Percentiles rank a stretch among this genome's conserved stretches.
Evolutionary conservation across 2,888 invertebrate species (phyloP).

Genomic region (Lamproptera curius): DNA sequence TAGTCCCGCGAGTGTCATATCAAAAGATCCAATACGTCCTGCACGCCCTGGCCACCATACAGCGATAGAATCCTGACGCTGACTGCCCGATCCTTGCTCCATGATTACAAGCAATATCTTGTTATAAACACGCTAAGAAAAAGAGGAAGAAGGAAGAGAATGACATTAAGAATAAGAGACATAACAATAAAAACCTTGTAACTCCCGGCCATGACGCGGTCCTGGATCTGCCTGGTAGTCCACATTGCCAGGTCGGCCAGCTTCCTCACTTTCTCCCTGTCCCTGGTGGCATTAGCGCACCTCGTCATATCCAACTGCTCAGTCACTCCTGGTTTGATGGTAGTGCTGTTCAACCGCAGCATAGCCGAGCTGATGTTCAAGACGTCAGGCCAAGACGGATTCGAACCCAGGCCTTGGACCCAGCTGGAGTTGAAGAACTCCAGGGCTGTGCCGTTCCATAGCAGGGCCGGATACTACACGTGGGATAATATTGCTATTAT

Average conservation of each 20-base stretch:
- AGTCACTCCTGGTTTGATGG: background rate
- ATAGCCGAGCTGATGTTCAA: slow-evolving; percentile 21
- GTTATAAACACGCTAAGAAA: too few relatives aligned
- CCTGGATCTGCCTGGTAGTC: slow-evolving; percentile 51
- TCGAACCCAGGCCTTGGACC: background rate
- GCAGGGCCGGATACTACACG: background rate
- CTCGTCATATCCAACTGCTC: background rate
- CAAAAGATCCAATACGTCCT: too few relatives aligned
- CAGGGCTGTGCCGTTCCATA: slow-evolving; percentile 5
- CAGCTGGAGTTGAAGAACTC: slow-evolving; percentile 5
- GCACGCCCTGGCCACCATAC: too few relatives aligned
- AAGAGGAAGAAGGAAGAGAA: too few relatives aligned
- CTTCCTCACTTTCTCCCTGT: slow-evolving; percentile 38
- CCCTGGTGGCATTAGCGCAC: slow-evolving; percentile 18
- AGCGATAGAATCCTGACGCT: too few relatives aligned
- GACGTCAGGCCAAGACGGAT: slow-evolving; percentile 1
- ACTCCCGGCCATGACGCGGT: slow-evolving; percentile 40
- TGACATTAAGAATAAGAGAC: too few relatives aligned
- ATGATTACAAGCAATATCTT: too few relatives aligned
- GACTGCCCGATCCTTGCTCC: too few relatives aligned
- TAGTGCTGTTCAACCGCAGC: slow-evolving; percentile 10
- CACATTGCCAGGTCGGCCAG: slow-evolving; percentile 51
- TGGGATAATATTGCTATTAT: background rate
- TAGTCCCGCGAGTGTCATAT: too few relatives aligned
- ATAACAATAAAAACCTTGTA: too few relatives aligned